These are phyloP conservation scores for Strix aluco DNA, from an alignment of 2,113 vertebrate species.

Conservation along the genomic window DNA sequence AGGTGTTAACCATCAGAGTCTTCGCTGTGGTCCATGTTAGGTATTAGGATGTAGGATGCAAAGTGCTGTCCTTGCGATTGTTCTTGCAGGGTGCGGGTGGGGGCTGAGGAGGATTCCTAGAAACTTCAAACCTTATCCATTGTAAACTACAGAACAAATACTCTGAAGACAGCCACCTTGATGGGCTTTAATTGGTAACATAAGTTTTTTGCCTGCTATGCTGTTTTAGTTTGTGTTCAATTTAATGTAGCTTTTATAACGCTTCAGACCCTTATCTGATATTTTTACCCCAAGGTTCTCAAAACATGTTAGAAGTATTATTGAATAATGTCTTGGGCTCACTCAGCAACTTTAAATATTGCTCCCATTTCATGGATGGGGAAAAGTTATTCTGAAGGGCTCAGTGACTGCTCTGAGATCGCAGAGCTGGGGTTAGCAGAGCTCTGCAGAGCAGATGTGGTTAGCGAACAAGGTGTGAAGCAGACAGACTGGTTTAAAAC, in stretches of 20 bases:
- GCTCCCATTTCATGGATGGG: accelerated
- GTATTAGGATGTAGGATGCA: neutral
- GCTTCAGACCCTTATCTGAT: neutral
- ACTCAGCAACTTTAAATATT: neutral
- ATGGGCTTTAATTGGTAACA: neutral
- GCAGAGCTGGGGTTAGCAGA: too few relatives aligned
- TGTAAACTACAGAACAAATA: neutral
- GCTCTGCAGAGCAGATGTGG: neutral
- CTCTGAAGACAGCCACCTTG: neutral
- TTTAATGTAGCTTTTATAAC: neutral
- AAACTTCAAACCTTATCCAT: neutral
- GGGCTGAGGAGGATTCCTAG: neutral
- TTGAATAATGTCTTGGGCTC: neutral
- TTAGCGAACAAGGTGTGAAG: neutral
- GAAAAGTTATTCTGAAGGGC: neutral
- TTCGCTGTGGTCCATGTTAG: accelerated
- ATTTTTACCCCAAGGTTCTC: neutral
- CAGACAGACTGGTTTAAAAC: neutral
- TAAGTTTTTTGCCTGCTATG: neutral
- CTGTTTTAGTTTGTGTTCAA: neutral
- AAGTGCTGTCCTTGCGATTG: neutral
- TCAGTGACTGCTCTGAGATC: neutral
- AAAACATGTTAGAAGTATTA: accelerated
- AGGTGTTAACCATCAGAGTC: neutral
- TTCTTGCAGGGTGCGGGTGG: neutral